phyloP scores from a whole-genome alignment of 1,140 invertebrate species.

The Lepidurus packardi region DNA sequence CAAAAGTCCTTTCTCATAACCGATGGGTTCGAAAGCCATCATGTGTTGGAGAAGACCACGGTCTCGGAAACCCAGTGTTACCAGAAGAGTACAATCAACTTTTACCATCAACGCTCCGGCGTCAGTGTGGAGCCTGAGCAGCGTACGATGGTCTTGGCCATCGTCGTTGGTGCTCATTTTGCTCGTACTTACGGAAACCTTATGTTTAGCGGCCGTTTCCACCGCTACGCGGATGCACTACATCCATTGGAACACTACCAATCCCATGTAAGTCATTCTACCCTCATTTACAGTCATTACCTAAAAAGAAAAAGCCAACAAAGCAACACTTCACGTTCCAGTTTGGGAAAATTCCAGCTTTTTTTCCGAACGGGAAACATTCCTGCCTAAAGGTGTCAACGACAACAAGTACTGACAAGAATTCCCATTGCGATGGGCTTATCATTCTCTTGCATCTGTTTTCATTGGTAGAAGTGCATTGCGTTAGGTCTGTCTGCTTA shows the following conservation, averaged over 20 bases:
- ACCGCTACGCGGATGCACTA: slow-evolving; percentile 35
- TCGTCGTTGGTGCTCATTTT: slow-evolving; percentile 31
- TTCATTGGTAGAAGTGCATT: no score
- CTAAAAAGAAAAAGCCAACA: not conserved
- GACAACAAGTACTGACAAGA: no score
- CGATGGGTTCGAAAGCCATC: not conserved
- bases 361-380: no score
- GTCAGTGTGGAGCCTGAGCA: slow-evolving; percentile 22
- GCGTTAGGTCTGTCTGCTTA: no score
- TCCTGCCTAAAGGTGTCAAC: no score
- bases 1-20: no score
- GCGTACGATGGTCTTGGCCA: slow-evolving; percentile 33
- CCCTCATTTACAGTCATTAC: not conserved
- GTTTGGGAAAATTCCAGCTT: no score
- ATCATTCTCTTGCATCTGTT: no score
- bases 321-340: no score
- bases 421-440: no score
- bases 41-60: slow-evolving; percentile 3
- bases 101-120: not conserved
- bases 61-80: not conserved
- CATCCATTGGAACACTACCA: slow-evolving; percentile 36
- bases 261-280: slow-evolving; percentile 34
- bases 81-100: not conserved
- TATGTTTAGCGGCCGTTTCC: slow-evolving; percentile 34
- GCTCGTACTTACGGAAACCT: slow-evolving; percentile 32